Percentiles rank a stretch among this genome's conserved stretches.
Conservation (phyloP, 2,888 invertebrate genomes). For the Hirtodrosophila cameraria region DNA sequence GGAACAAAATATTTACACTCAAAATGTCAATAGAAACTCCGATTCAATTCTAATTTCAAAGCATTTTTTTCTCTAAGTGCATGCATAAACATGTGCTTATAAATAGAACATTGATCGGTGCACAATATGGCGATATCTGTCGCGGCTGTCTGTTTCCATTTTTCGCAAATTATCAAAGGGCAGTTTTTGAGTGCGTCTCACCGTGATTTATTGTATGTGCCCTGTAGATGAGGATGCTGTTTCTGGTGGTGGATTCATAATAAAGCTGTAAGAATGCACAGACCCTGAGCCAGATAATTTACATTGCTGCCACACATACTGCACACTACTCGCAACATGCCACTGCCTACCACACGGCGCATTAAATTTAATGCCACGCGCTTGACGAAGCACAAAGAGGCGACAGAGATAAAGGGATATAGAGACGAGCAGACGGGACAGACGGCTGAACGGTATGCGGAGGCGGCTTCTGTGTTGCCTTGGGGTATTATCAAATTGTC, state of each 20-base stretch:
- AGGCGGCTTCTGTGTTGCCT: slow-evolving; percentile 7
- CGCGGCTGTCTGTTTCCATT: slow-evolving; percentile 8
- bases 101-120: slow-evolving; percentile 1
- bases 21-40: too few species aligned
- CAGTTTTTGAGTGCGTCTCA: slow-evolving; percentile 28
- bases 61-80: too few species aligned
- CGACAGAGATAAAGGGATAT: neutral
- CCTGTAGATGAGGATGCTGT: neutral
- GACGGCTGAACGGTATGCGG: slow-evolving; percentile 8
- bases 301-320: slow-evolving; percentile 44
- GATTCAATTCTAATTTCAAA: too few species aligned
- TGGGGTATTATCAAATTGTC: slow-evolving; percentile 50
- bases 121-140: slow-evolving; percentile 43
- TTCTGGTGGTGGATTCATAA: slow-evolving; percentile 36
- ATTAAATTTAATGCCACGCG: slow-evolving; percentile 68
- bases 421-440: slow-evolving; percentile 3
- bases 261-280: slow-evolving; percentile 45
- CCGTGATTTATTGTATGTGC: slow-evolving; percentile 49
- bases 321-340: slow-evolving; percentile 1
- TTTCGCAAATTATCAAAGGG: slow-evolving; percentile 64
- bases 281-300: slow-evolving; percentile 45
- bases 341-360: slow-evolving; percentile 47
- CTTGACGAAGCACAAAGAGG: slow-evolving; percentile 34
- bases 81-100: too few species aligned
- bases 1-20: too few species aligned